Conservation (phyloP, 1,140 invertebrate species). For the Eubasilissa regina region DNA sequence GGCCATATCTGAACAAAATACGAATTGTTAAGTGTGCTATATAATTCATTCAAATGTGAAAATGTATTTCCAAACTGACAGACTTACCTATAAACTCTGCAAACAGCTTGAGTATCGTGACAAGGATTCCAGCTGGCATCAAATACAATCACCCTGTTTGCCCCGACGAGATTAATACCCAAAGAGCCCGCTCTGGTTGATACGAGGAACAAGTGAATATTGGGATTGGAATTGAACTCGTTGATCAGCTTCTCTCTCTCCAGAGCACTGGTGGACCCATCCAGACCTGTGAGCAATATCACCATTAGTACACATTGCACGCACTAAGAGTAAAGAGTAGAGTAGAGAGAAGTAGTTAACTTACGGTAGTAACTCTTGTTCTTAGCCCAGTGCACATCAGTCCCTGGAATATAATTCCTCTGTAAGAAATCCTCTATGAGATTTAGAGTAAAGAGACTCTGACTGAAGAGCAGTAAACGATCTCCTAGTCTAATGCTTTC, state of each 20-base stretch:
- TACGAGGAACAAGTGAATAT: constrained; percentile 94
- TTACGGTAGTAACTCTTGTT: constrained; percentile 94
- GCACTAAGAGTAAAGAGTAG: not conserved
- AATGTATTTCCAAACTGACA: constrained; percentile 87
- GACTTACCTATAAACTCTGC: constrained; percentile 89
- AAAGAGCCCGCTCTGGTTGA: constrained; percentile 97
- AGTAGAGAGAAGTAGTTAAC: constrained; percentile 65
- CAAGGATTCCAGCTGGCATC: constrained; percentile 99
- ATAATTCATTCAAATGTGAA: constrained; percentile 83
- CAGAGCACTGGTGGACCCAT: constrained; percentile 94
- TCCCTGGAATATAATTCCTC: constrained; percentile 83
- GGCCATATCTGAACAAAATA: constrained; percentile 82
- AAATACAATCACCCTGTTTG: constrained; percentile 97
- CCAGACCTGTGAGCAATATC: constrained; percentile 78
- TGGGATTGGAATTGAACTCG: constrained; percentile 95
- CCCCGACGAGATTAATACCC: constrained; percentile 97
- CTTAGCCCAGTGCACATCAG: constrained; percentile 84
- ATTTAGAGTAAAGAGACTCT: constrained; percentile 96
- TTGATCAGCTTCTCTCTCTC: constrained; percentile 98
- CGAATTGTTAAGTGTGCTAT: not conserved
- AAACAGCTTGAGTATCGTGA: constrained; percentile 98
- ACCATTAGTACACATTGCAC: not conserved
- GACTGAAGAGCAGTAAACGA: constrained; percentile 96
- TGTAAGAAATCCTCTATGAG: constrained; percentile 97
- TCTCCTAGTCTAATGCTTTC: constrained; percentile 91